These are phyloP conservation scores for Anguilla megastoma DNA, from an alignment of 2,797 vertebrate genomes.

Conservation along the genomic window DNA sequence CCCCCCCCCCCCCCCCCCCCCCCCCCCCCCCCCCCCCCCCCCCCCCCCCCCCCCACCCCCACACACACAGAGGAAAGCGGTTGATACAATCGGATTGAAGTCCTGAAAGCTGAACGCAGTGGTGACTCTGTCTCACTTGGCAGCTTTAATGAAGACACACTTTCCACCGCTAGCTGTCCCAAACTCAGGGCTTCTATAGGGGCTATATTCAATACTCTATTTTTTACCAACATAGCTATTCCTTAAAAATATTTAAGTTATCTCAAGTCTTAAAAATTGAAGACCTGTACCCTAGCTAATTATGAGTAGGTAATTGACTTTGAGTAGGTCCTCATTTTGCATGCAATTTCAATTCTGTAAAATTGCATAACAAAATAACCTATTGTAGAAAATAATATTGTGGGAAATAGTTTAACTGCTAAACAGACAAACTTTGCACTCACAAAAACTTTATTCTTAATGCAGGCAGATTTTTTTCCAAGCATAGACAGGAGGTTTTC, in stretches of 20 bases:
- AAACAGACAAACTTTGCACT: neutral
- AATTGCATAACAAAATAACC: neutral
- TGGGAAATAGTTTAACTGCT: neutral
- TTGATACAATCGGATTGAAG: constrained; percentile 17
- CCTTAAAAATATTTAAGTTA: neutral
- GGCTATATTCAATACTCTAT: neutral
- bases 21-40: no score
- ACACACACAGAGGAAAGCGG: neutral
- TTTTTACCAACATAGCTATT: neutral
- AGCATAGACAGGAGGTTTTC: neutral
- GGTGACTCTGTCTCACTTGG: neutral
- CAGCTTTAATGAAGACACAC: constrained; percentile 17
- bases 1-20: no score
- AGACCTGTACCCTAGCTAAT: neutral
- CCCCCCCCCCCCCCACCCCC: no score
- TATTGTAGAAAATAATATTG: neutral
- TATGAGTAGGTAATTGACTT: neutral
- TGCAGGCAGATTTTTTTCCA: neutral
- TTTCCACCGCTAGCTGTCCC: neutral
- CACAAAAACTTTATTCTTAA: neutral
- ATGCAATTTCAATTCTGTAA: neutral
- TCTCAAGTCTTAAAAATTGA: neutral
- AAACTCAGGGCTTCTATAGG: no score
- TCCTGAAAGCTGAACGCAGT: neutral
- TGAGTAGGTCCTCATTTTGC: neutral